phyloP scores from a whole-genome alignment of 2,113 vertebrate genomes.

The Dolichotis patagonum region DNA sequence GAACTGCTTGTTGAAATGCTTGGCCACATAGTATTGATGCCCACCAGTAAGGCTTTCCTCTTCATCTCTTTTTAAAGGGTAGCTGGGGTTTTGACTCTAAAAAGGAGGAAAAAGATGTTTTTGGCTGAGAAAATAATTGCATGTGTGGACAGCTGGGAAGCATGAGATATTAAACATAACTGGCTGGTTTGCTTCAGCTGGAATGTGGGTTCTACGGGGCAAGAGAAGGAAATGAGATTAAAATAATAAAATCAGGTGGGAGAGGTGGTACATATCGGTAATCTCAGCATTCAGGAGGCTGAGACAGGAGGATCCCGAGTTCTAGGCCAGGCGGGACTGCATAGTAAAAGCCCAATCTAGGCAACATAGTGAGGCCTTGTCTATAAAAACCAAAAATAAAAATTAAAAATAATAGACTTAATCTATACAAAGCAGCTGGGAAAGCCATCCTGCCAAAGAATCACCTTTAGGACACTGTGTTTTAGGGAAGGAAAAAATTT shows the following conservation, averaged over 20 bases:
- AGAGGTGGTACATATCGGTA: neutral
- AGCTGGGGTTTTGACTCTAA: neutral
- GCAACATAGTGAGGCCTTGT: neutral
- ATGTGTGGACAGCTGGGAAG: neutral
- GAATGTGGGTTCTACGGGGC: neutral
- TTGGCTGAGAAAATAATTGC: neutral
- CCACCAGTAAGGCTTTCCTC: neutral
- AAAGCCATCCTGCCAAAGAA: neutral
- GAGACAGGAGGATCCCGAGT: neutral
- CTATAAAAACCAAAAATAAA: neutral
- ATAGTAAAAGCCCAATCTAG: neutral
- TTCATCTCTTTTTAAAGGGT: neutral
- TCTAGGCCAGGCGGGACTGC: neutral
- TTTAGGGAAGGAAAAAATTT: neutral
- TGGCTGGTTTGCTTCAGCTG: neutral
- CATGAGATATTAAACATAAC: fast-evolving
- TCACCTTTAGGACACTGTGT: neutral
- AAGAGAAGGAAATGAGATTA: too few species aligned
- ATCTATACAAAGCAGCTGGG: neutral
- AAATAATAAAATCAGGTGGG: neutral
- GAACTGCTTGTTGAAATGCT: neutral
- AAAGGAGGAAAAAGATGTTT: neutral
- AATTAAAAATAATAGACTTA: neutral
- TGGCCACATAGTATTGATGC: neutral
- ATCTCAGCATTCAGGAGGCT: neutral